These are phyloP conservation scores for Thoracochromis brauschi DNA, from an alignment of 2,113 vertebrate species.

Conservation along the genomic window DNA sequence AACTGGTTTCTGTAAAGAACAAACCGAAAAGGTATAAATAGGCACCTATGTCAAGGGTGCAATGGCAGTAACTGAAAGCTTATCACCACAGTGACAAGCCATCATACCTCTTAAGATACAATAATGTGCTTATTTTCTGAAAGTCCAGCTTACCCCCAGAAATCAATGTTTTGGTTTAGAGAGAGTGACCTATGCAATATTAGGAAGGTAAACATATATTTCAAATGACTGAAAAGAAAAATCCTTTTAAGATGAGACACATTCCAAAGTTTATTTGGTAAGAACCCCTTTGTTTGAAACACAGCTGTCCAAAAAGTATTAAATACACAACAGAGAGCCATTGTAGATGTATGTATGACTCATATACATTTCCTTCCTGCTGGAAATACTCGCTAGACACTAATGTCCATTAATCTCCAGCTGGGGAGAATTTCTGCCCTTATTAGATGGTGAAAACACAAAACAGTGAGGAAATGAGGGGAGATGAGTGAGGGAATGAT, in stretches of 20 bases:
- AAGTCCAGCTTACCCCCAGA: not conserved
- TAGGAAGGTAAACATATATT: not conserved
- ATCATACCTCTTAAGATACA: not conserved
- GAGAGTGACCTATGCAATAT: not conserved
- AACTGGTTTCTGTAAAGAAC: not conserved
- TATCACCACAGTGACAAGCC: not conserved
- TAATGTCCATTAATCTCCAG: not conserved
- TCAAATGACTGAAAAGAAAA: not conserved
- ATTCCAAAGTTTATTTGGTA: not conserved
- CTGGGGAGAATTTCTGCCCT: not conserved
- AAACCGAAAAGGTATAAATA: not conserved
- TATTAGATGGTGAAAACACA: not conserved
- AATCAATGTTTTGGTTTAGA: not conserved
- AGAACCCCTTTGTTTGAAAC: not conserved
- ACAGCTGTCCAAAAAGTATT: not conserved
- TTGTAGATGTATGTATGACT: not conserved
- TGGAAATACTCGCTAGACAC: not conserved
- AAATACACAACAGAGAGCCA: not conserved
- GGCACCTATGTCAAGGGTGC: not conserved
- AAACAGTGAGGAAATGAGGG: not conserved
- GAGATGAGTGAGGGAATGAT: not conserved
- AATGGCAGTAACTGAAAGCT: not conserved
- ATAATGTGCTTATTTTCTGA: not conserved
- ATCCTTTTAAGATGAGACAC: not conserved
- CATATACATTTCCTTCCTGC: not conserved